These are phyloP conservation scores for Pempheris klunzingeri DNA, from an alignment of 2,797 vertebrate genomes.

Conservation along the genomic window DNA sequence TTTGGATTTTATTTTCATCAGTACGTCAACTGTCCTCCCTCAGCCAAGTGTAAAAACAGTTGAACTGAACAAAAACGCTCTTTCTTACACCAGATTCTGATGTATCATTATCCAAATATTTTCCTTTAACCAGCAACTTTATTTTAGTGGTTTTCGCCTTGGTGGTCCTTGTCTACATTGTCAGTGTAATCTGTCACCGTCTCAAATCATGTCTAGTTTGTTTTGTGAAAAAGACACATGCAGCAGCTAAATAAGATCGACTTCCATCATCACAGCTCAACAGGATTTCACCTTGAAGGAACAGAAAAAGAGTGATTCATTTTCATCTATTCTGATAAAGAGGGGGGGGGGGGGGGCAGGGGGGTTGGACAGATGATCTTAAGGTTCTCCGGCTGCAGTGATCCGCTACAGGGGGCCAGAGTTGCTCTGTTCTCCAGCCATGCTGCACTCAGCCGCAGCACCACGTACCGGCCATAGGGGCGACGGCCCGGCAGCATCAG, in stretches of 20 bases:
- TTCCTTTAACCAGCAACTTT: neutral
- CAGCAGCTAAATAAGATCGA: conserved; percentile 1
- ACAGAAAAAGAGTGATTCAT: neutral
- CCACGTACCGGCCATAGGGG: conserved; percentile 21
- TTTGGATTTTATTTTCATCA: too few species aligned
- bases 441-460: conserved; percentile 10
- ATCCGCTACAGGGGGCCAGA: conserved; percentile 14
- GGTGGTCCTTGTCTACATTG: neutral
- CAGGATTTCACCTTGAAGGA: neutral
- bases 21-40: too few species aligned
- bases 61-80: too few species aligned
- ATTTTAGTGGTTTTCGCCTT: neutral
- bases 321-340: conserved; percentile 8
- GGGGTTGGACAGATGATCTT: conserved; percentile 46
- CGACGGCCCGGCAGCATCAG: conserved; percentile 32
- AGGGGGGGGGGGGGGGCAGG: conserved; percentile 45
- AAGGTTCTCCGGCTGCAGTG: conserved; percentile 44
- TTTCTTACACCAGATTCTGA: too few species aligned
- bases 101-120: neutral
- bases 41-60: too few species aligned
- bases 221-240: neutral
- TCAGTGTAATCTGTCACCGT: neutral
- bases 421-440: conserved; percentile 22
- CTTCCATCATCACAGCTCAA: neutral
- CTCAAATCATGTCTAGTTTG: neutral